A percentile compares a stretch with the other conserved stretches of the same genome.
Conservation (phyloP, 2,888 invertebrate genomes). For the Pristionchus mayeri region DNA sequence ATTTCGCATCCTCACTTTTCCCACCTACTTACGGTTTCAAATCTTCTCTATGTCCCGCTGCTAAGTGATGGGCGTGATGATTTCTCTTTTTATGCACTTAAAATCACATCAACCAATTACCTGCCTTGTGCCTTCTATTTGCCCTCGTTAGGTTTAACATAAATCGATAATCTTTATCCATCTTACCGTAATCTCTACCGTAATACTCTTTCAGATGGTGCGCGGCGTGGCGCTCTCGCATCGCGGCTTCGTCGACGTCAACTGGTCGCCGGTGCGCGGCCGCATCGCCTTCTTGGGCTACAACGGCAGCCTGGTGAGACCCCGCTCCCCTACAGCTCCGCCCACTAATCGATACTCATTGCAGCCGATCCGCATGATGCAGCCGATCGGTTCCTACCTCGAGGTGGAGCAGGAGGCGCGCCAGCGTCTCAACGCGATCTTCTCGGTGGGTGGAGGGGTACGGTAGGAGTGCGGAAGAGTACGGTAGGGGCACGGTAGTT, state of each 20-base stretch:
- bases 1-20: no score
- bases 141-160: no score
- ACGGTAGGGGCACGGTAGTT: not conserved
- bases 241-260: slow-evolving; percentile 35
- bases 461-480: not conserved
- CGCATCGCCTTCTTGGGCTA: slow-evolving; percentile 30
- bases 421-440: not conserved
- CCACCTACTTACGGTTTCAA: no score
- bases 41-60: no score
- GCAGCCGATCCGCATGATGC: slow-evolving; percentile 29
- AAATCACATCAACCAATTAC: no score
- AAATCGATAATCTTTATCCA: no score
- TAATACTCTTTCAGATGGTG: not conserved
- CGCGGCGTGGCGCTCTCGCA: not conserved
- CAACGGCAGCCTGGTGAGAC: slow-evolving; percentile 40
- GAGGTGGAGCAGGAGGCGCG: not conserved
- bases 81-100: no score
- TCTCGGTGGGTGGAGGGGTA: slow-evolving; percentile 10
- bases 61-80: no score
- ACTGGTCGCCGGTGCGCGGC: slow-evolving; percentile 10
- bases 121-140: no score
- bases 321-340: not conserved
- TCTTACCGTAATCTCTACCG: not conserved
- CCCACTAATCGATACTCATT: not conserved
- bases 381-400: not conserved